These are phyloP conservation scores for Marmota flaviventris DNA, from an alignment of 2,113 vertebrate genomes.

Conservation along the genomic window DNA sequence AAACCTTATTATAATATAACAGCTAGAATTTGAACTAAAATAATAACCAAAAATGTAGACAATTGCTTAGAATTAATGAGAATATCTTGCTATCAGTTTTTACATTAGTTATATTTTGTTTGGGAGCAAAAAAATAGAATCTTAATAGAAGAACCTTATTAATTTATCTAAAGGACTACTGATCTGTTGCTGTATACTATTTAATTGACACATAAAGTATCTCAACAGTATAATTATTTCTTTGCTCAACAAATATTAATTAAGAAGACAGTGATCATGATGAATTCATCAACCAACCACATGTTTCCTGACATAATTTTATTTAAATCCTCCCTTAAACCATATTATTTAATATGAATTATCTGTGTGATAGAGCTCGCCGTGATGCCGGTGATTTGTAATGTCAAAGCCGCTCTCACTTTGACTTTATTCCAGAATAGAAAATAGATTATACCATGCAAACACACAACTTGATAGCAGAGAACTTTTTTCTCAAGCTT, in stretches of 20 bases:
- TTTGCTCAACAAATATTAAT: constrained; percentile 77
- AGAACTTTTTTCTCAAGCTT: constrained; percentile 53
- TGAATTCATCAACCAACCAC: constrained; percentile 65
- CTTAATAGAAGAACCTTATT: constrained; percentile 13
- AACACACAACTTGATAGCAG: neutral
- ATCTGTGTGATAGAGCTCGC: neutral
- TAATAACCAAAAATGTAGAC: neutral
- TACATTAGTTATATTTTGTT: constrained; percentile 19
- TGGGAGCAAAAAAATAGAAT: constrained; percentile 16
- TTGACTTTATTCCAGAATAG: neutral
- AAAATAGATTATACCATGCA: constrained; percentile 40
- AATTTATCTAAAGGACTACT: constrained; percentile 56
- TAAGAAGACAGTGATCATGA: constrained; percentile 65
- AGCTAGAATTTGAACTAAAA: neutral
- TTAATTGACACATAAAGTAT: constrained; percentile 43
- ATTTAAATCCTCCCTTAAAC: constrained; percentile 65
- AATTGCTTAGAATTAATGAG: constrained; percentile 3
- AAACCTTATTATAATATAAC: neutral
- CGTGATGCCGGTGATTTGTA: constrained; percentile 13
- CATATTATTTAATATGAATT: constrained; percentile 28
- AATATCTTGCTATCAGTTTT: constrained; percentile 22
- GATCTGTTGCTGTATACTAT: constrained; percentile 34
- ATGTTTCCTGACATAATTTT: constrained; percentile 51
- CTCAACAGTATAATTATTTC: constrained; percentile 58
- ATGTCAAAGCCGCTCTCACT: neutral